Percentiles rank a stretch among this genome's conserved stretches.
Evolutionary conservation across 1,140 invertebrate genomes (phyloP).

Genomic region (Anastatus disparis): DNA sequence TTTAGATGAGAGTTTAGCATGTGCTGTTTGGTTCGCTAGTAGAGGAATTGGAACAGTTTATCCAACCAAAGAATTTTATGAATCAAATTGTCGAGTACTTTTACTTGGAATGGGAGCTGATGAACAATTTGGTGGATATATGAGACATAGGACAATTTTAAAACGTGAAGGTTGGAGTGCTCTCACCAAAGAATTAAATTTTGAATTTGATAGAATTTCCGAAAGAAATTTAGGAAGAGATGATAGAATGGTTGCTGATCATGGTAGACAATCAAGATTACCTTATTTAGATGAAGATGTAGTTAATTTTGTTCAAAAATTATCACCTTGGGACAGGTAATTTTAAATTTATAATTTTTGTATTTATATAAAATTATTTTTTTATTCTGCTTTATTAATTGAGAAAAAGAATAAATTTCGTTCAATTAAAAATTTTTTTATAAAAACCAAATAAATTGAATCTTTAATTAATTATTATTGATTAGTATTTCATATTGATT

Average conservation of each 20-base stretch:
- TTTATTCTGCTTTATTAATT: conserved; percentile 7
- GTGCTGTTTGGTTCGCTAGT: conserved; percentile 96
- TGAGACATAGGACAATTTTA: conserved; percentile 82
- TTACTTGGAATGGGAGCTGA: conserved; percentile 95
- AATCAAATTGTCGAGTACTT: conserved; percentile 79
- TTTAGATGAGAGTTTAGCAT: conserved; percentile 94
- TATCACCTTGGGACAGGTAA: conserved; percentile 84
- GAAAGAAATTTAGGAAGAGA: conserved; percentile 93
- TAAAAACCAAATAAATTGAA: background rate
- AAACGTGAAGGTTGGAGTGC: conserved; percentile 74
- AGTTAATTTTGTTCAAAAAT: conserved; percentile 75
- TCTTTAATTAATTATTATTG: background rate
- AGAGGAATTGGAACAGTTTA: conserved; percentile 72
- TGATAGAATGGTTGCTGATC: conserved; percentile 86
- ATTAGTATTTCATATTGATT: background rate
- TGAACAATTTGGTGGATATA: conserved; percentile 96
- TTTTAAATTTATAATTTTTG: background rate
- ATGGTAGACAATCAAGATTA: conserved; percentile 81
- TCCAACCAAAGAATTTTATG: conserved; percentile 62
- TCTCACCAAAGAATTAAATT: conserved; percentile 76
- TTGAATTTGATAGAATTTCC: conserved; percentile 88
- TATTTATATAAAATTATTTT: background rate
- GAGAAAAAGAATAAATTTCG: background rate
- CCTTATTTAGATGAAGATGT: conserved; percentile 96
- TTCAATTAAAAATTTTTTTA: conserved; percentile 6